Evolutionary conservation across 2,113 vertebrate species (phyloP).

Genomic region (Halcyon senegalensis): DNA sequence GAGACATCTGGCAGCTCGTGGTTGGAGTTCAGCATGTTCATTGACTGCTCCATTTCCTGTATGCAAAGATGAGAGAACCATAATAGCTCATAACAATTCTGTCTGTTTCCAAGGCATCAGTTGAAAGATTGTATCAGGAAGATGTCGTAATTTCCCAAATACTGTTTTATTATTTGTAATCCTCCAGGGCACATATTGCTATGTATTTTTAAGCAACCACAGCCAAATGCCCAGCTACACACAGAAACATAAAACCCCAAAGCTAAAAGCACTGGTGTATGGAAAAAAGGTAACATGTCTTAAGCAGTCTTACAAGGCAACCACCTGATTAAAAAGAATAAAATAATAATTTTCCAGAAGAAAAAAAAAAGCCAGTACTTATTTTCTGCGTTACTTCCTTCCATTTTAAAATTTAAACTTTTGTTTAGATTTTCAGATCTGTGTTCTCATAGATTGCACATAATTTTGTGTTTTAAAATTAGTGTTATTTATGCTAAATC

Average conservation of each 20-base stretch:
- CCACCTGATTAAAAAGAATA: background rate
- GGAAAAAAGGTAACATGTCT: conserved; percentile 33
- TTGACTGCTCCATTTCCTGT: conserved; percentile 99
- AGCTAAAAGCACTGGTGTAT: conserved; percentile 5
- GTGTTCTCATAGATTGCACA: background rate
- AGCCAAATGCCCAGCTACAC: conserved; percentile 1
- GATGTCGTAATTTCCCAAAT: background rate
- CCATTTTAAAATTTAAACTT: background rate
- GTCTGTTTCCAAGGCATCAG: background rate
- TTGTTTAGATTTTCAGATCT: background rate
- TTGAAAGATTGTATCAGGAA: background rate
- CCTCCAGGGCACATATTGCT: background rate
- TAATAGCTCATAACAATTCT: background rate
- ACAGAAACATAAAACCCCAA: background rate
- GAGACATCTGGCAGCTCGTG: conserved; percentile 97
- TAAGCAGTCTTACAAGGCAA: conserved; percentile 49
- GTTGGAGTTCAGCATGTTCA: conserved; percentile 99
- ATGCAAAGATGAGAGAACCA: conserved; percentile 9
- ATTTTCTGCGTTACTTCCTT: background rate
- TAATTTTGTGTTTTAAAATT: background rate
- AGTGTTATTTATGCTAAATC: background rate
- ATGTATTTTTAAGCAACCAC: conserved; percentile 6
- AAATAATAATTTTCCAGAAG: background rate
- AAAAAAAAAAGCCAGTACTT: background rate
- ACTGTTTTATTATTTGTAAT: background rate